Evolutionary conservation across 1,140 invertebrate species (phyloP), one percentile per base, ranked within the genome.

Genomic region (Conopomorpha cramerella): DNA sequence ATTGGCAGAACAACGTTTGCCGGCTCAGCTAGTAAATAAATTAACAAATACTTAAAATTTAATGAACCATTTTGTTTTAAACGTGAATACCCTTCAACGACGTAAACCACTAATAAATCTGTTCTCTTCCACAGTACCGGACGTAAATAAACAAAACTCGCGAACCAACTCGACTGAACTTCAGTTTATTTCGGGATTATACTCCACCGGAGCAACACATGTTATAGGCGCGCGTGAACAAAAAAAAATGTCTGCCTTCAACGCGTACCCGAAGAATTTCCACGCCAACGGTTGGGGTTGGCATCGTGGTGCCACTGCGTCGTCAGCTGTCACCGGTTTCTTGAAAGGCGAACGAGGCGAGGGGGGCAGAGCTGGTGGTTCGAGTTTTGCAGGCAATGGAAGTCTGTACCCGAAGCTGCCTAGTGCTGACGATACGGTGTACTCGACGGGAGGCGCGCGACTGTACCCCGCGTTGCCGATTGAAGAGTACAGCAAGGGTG

Each of bases 231-330:
- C n/a, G n/a, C n/a, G n/a, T n/a, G n/a, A n/a, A n/a, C n/a, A n/a
- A n/a, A n/a, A n/a, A n/a, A 37, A 31, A 17, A 45, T 42, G 30
- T 30, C 43, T 14, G 17, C 37, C 25, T 13, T 64, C 8, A 60
- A 35, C 29, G 66, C 65, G 27, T 73, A 71, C 34, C 70, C 70
- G 43, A 74, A 70, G 41, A 74, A 74, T 38, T 71, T 71, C 27
- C 60, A 51, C 19, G 66, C 70, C 26, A 70, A 71, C 19, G 70
- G 70, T 2, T 74, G 63, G 62, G 70, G 70, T 12, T 74, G 70
- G 70, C 70, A 74, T 39, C 44, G 66, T 8, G 31, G 36, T 2
- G 48, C 43, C 3, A 64, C 38, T n/a, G 51, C 59, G 11, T 46
- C 65, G 0, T 35, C 48, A 2, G 65, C 66, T 12, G 63, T 70